Percentiles rank a stretch among this genome's conserved stretches.
Evolutionary conservation across 2,888 invertebrate species (phyloP).

Genomic region (Sinodicranocentrus sp.): DNA sequence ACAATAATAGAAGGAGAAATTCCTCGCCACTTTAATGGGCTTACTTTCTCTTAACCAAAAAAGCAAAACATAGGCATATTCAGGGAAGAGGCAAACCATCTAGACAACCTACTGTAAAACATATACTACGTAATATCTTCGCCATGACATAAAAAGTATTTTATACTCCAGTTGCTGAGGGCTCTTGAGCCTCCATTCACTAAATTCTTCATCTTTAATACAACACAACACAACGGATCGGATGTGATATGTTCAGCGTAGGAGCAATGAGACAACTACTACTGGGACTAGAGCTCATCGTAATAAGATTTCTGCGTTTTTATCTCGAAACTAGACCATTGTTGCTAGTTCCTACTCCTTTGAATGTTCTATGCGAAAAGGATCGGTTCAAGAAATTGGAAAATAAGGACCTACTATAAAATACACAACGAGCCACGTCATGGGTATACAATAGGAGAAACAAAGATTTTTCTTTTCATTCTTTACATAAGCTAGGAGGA

Average conservation of each 20-base stretch:
- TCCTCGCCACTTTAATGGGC: background rate
- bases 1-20: slow-evolving; percentile 1
- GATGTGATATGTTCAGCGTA: background rate
- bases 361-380: background rate
- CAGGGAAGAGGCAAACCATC: background rate
- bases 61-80: background rate
- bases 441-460: slow-evolving; percentile 10
- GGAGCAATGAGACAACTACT: background rate
- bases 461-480: slow-evolving; percentile 2
- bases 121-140: background rate
- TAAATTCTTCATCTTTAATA: background rate
- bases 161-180: background rate
- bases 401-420: slow-evolving; percentile 2
- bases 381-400: slow-evolving; percentile 18
- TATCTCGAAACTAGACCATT: slow-evolving; percentile 5
- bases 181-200: slow-evolving; percentile 2
- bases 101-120: background rate
- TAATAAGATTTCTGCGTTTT: slow-evolving; percentile 12
- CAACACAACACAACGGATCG: background rate
- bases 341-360: background rate
- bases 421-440: background rate
- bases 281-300: background rate
- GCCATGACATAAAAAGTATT: background rate
- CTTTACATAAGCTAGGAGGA: background rate
- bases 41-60: too few species aligned